These are phyloP conservation scores for Chorisops tibialis DNA, from an alignment of 2,888 invertebrate genomes.

Conservation along the genomic window DNA sequence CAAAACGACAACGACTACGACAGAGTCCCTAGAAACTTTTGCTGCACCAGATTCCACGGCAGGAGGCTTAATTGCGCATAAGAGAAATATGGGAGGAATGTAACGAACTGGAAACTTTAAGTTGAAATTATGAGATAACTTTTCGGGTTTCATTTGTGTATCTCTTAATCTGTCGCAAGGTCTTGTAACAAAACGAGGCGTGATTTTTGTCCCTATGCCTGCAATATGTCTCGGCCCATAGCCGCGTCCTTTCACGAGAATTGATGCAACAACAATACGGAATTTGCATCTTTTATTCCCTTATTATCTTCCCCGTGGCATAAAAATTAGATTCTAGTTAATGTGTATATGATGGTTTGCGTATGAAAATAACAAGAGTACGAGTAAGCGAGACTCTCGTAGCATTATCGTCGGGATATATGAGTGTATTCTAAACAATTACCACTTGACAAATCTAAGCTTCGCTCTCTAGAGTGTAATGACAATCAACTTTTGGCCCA, in stretches of 20 bases:
- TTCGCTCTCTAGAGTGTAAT: constrained; percentile 3
- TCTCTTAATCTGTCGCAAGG: constrained; percentile 11
- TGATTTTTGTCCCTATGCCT: no score
- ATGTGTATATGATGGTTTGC: no score
- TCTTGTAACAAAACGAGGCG: no score
- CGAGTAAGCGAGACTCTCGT: no score
- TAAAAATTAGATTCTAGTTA: no score
- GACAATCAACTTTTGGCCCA: constrained; percentile 5
- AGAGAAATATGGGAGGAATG: constrained; percentile 25
- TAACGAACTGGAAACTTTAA: constrained; percentile 25
- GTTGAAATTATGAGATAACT: constrained; percentile 26
- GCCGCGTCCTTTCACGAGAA: no score
- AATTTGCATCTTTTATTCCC: no score
- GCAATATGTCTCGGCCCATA: no score
- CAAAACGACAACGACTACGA: constrained; percentile 10
- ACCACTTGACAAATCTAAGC: constrained; percentile 19
- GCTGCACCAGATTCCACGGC: constrained; percentile 1
- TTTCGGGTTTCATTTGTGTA: constrained; percentile 23
- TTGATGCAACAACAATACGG: no score
- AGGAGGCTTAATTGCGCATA: constrained; percentile 24
- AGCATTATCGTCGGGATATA: not conserved
- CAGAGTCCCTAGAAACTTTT: no score
- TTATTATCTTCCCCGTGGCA: no score
- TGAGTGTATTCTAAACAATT: constrained; percentile 10
- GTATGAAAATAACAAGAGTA: no score